Conservation (phyloP, 2,888 invertebrate genomes). For the Stenolophus ochropezus region DNA sequence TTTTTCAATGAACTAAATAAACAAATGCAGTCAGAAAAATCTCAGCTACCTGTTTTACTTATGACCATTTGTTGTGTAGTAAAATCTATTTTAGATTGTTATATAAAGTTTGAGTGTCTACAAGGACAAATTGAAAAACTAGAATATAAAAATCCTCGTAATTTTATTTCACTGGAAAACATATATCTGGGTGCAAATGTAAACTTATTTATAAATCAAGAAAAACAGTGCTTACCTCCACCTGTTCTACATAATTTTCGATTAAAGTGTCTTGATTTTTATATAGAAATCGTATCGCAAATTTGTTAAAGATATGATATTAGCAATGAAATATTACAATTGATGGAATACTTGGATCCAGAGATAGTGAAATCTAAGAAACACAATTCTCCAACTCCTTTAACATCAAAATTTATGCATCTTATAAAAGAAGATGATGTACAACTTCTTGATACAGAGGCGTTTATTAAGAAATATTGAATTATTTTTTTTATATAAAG, state of each 20-base stretch:
- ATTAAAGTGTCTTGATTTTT: neutral
- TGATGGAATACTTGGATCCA: slow-evolving; percentile 1
- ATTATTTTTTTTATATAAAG: neutral
- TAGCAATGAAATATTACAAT: neutral
- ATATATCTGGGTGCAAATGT: neutral
- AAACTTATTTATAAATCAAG: neutral
- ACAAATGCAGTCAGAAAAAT: neutral
- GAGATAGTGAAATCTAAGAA: neutral
- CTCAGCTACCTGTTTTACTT: too few relatives aligned
- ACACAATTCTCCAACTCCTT: neutral
- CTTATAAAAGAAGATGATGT: too few relatives aligned
- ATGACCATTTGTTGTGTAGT: neutral
- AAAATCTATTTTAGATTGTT: slow-evolving; percentile 21
- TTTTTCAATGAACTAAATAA: neutral
- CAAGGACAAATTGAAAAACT: neutral
- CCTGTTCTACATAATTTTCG: neutral
- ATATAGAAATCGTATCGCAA: neutral
- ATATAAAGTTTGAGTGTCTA: neutral
- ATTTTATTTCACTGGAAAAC: neutral
- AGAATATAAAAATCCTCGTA: neutral
- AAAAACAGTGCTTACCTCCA: slow-evolving; percentile 1
- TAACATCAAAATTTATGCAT: neutral
- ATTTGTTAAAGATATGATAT: neutral
- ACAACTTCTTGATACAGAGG: neutral
- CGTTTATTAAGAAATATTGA: slow-evolving; percentile 1